Evolutionary conservation across 2,888 invertebrate genomes (phyloP).

Genomic region (Athrips mouffetella): DNA sequence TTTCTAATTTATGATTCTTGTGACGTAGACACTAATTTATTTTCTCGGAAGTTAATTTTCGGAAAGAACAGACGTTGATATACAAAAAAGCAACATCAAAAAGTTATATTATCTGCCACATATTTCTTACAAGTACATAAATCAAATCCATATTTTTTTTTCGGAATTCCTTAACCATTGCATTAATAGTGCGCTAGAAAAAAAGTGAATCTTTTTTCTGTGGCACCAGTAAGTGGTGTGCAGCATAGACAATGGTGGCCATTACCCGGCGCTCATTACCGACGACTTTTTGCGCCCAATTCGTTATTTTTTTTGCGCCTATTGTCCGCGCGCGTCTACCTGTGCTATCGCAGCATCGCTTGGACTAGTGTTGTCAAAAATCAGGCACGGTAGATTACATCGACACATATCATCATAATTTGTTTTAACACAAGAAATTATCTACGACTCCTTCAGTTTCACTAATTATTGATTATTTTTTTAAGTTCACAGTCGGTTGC

Average conservation of each 20-base stretch:
- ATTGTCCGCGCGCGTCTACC: slow-evolving; percentile 24
- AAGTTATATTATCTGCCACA: too few species aligned
- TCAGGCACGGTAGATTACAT: neutral
- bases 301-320: slow-evolving; percentile 16
- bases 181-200: neutral
- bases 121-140: slow-evolving; percentile 3
- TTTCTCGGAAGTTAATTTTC: too few species aligned
- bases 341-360: slow-evolving; percentile 18
- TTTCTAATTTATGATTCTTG: neutral
- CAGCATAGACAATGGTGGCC: slow-evolving; percentile 39
- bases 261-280: slow-evolving; percentile 73
- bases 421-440: too few species aligned
- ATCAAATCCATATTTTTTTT: slow-evolving; percentile 1
- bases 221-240: neutral
- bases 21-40: too few species aligned
- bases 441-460: too few species aligned
- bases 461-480: too few species aligned
- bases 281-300: slow-evolving; percentile 48
- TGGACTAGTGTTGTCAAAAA: neutral
- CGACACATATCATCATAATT: too few species aligned
- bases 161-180: slow-evolving; percentile 9
- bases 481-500: too few species aligned
- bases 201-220: neutral
- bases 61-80: too few species aligned
- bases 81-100: too few species aligned